phyloP scores from a whole-genome alignment of 2,888 invertebrate genomes.

The Lasioglossum oenotherae region DNA sequence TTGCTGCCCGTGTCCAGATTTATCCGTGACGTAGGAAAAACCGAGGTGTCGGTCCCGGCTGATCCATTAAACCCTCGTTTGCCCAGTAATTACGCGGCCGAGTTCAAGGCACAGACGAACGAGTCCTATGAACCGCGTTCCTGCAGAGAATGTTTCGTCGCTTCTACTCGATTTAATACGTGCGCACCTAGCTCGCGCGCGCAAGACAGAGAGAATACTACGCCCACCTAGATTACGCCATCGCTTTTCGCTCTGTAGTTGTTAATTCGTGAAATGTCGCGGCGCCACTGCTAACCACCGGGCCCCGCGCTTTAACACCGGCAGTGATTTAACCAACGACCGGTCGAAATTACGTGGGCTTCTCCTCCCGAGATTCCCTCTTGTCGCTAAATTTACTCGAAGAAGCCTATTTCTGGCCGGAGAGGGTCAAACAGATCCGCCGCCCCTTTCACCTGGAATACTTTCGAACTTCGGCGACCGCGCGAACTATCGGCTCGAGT shows the following conservation, averaged over 20 bases:
- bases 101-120: conserved; percentile 29
- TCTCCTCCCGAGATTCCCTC: neutral
- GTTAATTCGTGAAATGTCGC: conserved; percentile 50
- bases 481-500: neutral
- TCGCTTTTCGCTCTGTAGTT: conserved; percentile 31
- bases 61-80: conserved; percentile 45
- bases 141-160: conserved; percentile 23
- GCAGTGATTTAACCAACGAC: conserved; percentile 43
- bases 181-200: neutral
- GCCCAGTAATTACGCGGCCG: conserved; percentile 37
- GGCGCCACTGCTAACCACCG: conserved; percentile 35
- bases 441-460: neutral
- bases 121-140: neutral
- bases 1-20: conserved; percentile 19
- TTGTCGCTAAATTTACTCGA: conserved; percentile 29
- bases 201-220: neutral
- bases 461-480: neutral
- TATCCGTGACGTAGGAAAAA: conserved; percentile 12
- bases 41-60: neutral
- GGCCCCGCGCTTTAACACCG: conserved; percentile 32
- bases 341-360: conserved; percentile 39
- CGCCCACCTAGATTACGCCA: conserved; percentile 16
- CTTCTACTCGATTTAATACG: conserved; percentile 36
- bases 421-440: neutral
- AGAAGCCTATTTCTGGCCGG: conserved; percentile 24